Conservation (phyloP, 2,113 vertebrate species). For the Malurus cyaneus region DNA sequence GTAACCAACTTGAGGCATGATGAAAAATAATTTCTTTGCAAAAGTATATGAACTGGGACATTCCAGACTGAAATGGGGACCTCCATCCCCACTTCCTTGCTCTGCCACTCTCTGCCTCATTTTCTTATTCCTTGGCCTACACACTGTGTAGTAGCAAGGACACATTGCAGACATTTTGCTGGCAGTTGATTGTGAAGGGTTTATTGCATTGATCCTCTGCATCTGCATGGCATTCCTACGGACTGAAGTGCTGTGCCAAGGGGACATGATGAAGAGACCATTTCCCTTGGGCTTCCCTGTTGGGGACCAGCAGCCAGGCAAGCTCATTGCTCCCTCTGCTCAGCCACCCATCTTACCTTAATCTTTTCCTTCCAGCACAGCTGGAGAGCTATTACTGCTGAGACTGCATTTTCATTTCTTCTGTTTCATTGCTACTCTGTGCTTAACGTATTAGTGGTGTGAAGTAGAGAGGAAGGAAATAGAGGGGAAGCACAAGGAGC, state of each 20-base stretch:
- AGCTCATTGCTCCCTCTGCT: neutral
- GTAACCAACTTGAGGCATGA: neutral
- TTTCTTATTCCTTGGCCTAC: neutral
- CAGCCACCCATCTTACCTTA: neutral
- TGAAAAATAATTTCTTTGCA: neutral
- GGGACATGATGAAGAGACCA: neutral
- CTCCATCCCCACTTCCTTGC: neutral
- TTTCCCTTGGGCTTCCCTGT: neutral
- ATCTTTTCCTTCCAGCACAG: neutral
- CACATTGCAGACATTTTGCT: neutral
- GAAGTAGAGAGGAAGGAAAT: slow-evolving; percentile 19
- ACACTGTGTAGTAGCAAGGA: neutral
- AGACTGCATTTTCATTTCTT: neutral
- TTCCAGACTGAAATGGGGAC: neutral
- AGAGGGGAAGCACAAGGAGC: neutral
- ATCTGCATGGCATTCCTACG: neutral
- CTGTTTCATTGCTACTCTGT: neutral
- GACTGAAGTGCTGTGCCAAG: neutral
- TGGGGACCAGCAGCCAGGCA: neutral
- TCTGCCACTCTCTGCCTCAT: neutral
- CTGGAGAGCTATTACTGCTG: neutral
- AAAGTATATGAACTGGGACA: neutral
- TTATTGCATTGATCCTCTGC: neutral
- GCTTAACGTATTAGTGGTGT: neutral
- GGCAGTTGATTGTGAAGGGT: neutral